A percentile compares a stretch with the other conserved stretches of the same genome.
Conservation (phyloP, 2,797 vertebrate genomes). For the Lithobates sylvaticus region DNA sequence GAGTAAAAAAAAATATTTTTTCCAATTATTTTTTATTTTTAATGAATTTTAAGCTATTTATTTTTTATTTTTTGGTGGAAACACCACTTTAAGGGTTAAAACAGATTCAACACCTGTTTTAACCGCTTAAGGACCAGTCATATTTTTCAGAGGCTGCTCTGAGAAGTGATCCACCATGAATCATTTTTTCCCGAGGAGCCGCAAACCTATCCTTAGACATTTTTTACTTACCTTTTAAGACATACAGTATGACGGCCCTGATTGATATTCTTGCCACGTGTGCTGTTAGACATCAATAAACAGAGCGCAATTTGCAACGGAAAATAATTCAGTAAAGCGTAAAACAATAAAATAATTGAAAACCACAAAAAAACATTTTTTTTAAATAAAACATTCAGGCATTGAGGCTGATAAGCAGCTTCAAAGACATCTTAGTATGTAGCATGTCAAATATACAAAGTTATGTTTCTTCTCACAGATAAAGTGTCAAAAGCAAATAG, state of each 20-base stretch:
- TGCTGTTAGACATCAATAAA: slow-evolving; percentile 22
- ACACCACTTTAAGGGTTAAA: too few species aligned
- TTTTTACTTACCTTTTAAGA: background rate
- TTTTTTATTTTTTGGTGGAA: too few species aligned
- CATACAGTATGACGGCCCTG: background rate
- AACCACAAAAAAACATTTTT: background rate
- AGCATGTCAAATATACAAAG: slow-evolving; percentile 37
- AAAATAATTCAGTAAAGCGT: slow-evolving; percentile 36
- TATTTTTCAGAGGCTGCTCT: too few species aligned
- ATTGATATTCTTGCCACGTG: background rate
- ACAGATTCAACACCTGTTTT: too few species aligned
- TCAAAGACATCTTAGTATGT: slow-evolving; percentile 30
- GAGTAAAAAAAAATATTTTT: too few species aligned
- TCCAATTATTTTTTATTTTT: too few species aligned
- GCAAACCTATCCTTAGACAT: background rate
- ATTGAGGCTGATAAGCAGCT: slow-evolving; percentile 15
- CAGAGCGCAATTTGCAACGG: slow-evolving; percentile 13
- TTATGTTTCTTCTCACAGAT: slow-evolving; percentile 42
- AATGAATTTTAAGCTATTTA: too few species aligned
- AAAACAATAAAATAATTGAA: slow-evolving; percentile 50
- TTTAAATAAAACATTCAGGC: background rate
- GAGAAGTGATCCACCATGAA: too few species aligned
- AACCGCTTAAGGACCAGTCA: too few species aligned
- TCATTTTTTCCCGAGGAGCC: too few species aligned
- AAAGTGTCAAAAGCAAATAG: slow-evolving; percentile 46